A percentile compares a stretch with the other conserved stretches of the same genome.
Conservation (phyloP, 2,113 vertebrate species). For the Cyanoliseus patagonus region DNA sequence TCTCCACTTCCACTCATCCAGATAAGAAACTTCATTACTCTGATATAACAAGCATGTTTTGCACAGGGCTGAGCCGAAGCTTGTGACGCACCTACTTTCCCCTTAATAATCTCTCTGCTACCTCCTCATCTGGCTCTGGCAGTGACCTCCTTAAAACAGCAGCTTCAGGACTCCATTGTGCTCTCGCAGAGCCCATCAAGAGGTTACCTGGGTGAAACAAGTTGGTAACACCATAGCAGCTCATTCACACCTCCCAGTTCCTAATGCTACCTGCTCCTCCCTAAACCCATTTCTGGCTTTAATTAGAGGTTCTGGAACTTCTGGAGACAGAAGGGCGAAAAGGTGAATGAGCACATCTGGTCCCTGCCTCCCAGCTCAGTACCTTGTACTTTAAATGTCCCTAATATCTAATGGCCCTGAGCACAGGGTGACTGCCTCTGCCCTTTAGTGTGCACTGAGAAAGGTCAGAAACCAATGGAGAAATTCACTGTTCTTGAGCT, state of each 20-base stretch:
- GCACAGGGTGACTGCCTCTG: not conserved
- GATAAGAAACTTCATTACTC: not conserved
- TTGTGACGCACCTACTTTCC: not conserved
- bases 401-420: not conserved
- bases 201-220: not conserved
- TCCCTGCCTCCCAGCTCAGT: not conserved
- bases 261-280: not conserved
- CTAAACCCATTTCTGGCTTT: not conserved
- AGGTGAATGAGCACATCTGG: not conserved
- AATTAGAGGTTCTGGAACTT: constrained; percentile 5
- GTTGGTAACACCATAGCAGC: not conserved
- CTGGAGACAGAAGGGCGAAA: not conserved
- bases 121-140: not conserved
- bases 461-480: not conserved
- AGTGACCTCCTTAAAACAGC: not conserved
- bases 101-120: not conserved
- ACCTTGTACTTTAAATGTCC: not conserved
- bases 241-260: not conserved
- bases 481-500: not conserved
- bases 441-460: not conserved
- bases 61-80: not conserved
- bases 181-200: not conserved
- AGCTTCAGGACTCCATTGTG: not conserved
- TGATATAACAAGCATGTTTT: not conserved
- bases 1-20: not conserved